These are phyloP conservation scores for Fukomys damarensis DNA, from an alignment of 2,113 vertebrate species.

Conservation along the genomic window DNA sequence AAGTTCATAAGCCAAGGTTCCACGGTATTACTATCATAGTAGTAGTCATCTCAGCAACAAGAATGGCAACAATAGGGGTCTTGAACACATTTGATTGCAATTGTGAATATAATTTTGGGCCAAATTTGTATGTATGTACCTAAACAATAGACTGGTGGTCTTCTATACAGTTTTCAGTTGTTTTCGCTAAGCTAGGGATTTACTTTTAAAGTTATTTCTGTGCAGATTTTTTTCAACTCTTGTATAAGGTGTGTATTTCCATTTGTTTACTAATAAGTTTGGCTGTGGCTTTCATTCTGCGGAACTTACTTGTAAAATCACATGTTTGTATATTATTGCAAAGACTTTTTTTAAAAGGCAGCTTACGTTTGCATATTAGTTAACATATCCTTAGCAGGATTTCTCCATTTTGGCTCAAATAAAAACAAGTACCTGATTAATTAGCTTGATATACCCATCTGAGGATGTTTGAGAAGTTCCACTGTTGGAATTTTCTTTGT, in stretches of 20 bases:
- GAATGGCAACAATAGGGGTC: neutral
- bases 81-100: neutral
- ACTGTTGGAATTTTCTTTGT: constrained; percentile 30
- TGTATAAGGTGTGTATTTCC: neutral
- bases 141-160: neutral
- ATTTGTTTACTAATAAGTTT: constrained; percentile 5
- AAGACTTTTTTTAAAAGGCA: neutral
- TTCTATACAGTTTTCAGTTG: neutral
- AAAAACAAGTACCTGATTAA: neutral
- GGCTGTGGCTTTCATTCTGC: neutral
- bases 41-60: neutral
- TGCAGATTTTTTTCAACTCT: neutral
- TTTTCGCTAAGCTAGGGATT: neutral
- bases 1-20: too few relatives aligned
- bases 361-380: neutral
- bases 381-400: neutral
- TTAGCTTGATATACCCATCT: neutral
- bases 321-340: neutral
- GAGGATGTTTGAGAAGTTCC: neutral
- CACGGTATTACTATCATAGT: too few relatives aligned
- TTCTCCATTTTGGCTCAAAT: neutral
- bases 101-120: neutral
- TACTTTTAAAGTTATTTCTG: neutral
- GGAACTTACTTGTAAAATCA: neutral
- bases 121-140: neutral